Percentiles rank a stretch among this genome's conserved stretches.
These are phyloP conservation scores for Thamnophis elegans DNA, from an alignment of 2,797 vertebrate genomes.

Conservation along the genomic window DNA sequence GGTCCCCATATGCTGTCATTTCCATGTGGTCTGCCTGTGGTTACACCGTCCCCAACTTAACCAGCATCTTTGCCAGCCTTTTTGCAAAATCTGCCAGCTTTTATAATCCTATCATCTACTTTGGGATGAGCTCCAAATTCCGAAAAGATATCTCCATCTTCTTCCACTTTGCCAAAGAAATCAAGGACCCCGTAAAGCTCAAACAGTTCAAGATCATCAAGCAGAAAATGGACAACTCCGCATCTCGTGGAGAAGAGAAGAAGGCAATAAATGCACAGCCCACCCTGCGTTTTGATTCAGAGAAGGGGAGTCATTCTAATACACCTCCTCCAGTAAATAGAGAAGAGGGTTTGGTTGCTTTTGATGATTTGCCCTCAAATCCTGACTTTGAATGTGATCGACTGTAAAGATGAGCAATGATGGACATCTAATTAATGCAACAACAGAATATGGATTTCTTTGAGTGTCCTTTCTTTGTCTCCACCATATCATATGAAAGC, in stretches of 20 bases:
- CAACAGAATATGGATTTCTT: constrained; percentile 4
- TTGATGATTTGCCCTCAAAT: constrained; percentile 73
- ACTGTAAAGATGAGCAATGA: constrained; percentile 65
- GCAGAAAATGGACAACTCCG: constrained; percentile 67
- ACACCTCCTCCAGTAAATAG: constrained; percentile 67
- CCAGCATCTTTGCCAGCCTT: constrained; percentile 84
- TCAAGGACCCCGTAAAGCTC: constrained; percentile 75
- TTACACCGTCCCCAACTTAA: constrained; percentile 79
- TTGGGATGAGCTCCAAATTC: constrained; percentile 88
- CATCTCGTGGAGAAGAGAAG: constrained; percentile 49
- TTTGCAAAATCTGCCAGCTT: constrained; percentile 88
- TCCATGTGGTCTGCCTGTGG: constrained; percentile 89
- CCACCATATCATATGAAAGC: neutral
- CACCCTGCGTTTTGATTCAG: constrained; percentile 62
- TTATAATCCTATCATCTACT: constrained; percentile 88
- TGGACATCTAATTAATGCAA: neutral
- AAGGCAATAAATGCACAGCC: constrained; percentile 44
- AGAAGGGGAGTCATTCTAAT: constrained; percentile 68
- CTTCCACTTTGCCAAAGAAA: constrained; percentile 75
- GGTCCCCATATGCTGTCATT: constrained; percentile 91
- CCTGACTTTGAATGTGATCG: constrained; percentile 81
- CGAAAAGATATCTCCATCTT: constrained; percentile 75
- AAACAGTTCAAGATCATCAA: constrained; percentile 79
- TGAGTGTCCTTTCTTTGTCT: neutral
- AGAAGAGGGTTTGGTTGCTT: constrained; percentile 63